Evolutionary conservation across 2,888 invertebrate genomes (phyloP).

Genomic region (Diadegma fenestrale): DNA sequence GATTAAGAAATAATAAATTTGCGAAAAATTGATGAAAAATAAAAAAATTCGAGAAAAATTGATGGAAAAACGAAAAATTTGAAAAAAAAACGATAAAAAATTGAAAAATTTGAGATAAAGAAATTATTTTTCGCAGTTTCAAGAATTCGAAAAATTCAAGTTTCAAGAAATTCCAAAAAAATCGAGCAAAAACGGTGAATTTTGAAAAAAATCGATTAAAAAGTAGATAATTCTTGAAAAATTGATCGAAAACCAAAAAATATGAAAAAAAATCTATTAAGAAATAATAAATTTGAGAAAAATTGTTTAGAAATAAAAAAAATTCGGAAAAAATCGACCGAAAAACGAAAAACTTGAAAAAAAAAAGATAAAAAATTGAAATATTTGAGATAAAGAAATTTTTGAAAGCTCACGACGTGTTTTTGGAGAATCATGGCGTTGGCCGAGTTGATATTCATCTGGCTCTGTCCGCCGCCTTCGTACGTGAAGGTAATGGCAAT

Average conservation of each 20-base stretch:
- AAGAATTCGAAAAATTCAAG: too few species aligned
- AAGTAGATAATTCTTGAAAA: neutral
- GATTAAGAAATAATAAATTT: too few species aligned
- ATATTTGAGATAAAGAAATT: too few species aligned
- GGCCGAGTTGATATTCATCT: conserved; percentile 90
- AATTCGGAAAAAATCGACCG: too few species aligned
- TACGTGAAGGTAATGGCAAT: conserved; percentile 87
- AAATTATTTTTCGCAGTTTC: too few species aligned
- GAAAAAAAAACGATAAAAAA: too few species aligned
- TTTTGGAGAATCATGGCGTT: conserved; percentile 94
- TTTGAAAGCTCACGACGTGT: conserved; percentile 88
- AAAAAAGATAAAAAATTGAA: conserved; percentile 10
- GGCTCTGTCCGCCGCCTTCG: conserved; percentile 86
- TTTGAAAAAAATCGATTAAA: too few species aligned
- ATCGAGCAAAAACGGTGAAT: neutral
- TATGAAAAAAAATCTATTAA: neutral
- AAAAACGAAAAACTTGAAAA: too few species aligned
- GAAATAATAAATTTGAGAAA: neutral
- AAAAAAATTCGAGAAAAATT: neutral
- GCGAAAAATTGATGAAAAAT: neutral
- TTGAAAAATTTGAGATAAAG: too few species aligned
- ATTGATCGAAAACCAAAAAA: too few species aligned
- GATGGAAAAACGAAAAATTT: neutral
- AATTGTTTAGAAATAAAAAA: neutral
- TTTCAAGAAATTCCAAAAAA: neutral